These are phyloP conservation scores for Oryzias woworae DNA, from an alignment of 2,113 vertebrate species.

Conservation along the genomic window DNA sequence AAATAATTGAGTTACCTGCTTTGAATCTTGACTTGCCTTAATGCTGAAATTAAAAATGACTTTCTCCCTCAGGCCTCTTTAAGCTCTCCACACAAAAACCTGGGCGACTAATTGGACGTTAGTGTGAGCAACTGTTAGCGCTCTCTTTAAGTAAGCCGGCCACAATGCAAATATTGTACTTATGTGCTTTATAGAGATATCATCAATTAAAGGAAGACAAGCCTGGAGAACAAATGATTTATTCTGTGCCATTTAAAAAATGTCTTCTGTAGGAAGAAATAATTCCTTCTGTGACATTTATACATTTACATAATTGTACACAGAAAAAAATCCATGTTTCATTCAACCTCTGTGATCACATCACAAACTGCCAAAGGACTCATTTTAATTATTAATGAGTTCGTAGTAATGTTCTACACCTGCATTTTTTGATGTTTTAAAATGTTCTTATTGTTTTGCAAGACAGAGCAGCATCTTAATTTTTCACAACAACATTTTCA, in stretches of 20 bases:
- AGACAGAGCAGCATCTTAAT: too few relatives aligned
- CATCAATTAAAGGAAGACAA: not conserved
- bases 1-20: not conserved
- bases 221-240: not conserved
- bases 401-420: too few relatives aligned
- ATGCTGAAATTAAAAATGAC: not conserved
- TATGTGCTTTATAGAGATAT: not conserved
- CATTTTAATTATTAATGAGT: too few relatives aligned
- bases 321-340: not conserved
- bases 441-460: too few relatives aligned
- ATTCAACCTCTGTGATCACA: too few relatives aligned
- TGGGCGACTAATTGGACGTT: not conserved
- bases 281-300: not conserved
- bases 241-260: not conserved
- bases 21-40: not conserved
- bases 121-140: too few relatives aligned
- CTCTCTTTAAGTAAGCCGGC: not conserved
- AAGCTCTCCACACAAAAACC: not conserved
- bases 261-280: not conserved
- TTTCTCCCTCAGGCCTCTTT: not conserved
- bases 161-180: not conserved
- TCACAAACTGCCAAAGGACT: too few relatives aligned
- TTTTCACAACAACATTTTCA: too few relatives aligned
- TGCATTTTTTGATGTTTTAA: too few relatives aligned
- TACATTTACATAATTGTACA: not conserved